Evolutionary conservation across 2,888 invertebrate species (phyloP), one percentile per base, ranked within the genome.

Genomic region (Eupeodes luniger): DNA sequence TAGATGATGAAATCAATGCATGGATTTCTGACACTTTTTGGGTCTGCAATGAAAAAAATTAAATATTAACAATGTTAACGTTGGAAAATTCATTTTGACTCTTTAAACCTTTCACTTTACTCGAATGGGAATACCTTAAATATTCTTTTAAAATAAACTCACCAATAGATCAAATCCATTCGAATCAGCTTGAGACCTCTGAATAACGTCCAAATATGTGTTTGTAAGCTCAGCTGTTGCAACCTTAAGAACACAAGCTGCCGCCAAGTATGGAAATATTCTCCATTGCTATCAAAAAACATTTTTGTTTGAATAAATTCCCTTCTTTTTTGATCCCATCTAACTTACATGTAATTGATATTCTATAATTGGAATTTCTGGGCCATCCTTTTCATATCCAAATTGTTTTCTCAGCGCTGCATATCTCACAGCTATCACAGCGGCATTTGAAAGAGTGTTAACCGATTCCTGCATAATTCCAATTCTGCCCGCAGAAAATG

Each of bases 401-500:
- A 98, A 98, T 93, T 98, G 98, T 76, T 95, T 95, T 76, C 97
- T 93, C 1, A 96, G 95, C 0, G 96, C 96, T n/a, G 97, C 96
- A 93, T 97, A 97, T 76, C 97, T 94, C 10, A 97, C 94, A 0
- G 97, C 97, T 90, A 97, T 97, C 27, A 96, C 94, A 5, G 97
- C 92, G 5, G 96, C 96, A 91, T 95, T 94, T 61, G 94, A 94
- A 27, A 96, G 93, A 66, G 95, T 94, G 49, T 94, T 93, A 5
- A 92, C 93, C 76, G 95, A 90, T 83, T 94, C 93, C 86, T 93
- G 93, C 90, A 95, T 95, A 83, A 97, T 97, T 9, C 96, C 96
- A 69, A 97, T 95, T 74, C 97, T 95, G 89, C 98, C 98, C 72
- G 97, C 96, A 0, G 98, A 98, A 90, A 98, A 94, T 90, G 97